Percentiles rank a stretch among this genome's conserved stretches.
Evolutionary conservation across 2,113 vertebrate genomes (phyloP).

Genomic region (Colius striatus): DNA sequence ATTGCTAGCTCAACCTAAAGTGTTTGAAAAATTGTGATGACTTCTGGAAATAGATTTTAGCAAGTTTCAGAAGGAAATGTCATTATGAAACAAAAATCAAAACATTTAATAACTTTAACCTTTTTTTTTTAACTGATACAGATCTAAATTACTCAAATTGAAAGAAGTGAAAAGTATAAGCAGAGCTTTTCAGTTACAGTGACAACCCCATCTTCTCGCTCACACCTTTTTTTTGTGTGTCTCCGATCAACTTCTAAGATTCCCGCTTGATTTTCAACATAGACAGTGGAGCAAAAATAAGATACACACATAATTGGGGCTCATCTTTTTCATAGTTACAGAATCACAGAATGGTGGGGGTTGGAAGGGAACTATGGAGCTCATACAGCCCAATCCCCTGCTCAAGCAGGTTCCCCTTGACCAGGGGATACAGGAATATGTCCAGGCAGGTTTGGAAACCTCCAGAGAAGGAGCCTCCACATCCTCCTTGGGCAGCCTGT

Average conservation of each 20-base stretch:
- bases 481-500: too few species aligned
- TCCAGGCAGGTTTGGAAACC: too few species aligned
- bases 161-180: background rate
- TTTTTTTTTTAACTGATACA: background rate
- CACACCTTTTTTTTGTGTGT: fast-evolving
- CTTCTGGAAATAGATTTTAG: background rate
- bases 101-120: background rate
- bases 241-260: background rate
- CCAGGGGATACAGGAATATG: too few species aligned
- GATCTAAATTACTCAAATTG: background rate
- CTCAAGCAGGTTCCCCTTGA: too few species aligned
- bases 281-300: background rate
- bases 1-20: background rate
- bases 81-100: background rate
- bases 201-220: background rate
- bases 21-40: background rate
- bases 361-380: too few species aligned
- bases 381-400: too few species aligned
- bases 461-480: too few species aligned
- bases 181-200: background rate
- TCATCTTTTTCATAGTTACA: background rate
- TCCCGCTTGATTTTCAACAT: background rate
- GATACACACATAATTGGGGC: background rate
- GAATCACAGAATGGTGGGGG: too few species aligned
- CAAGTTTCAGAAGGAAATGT: background rate